Percentiles rank a stretch among this genome's conserved stretches.
Evolutionary conservation across 2,113 vertebrate species (phyloP).

Genomic region (Poeciliopsis prolifica): DNA sequence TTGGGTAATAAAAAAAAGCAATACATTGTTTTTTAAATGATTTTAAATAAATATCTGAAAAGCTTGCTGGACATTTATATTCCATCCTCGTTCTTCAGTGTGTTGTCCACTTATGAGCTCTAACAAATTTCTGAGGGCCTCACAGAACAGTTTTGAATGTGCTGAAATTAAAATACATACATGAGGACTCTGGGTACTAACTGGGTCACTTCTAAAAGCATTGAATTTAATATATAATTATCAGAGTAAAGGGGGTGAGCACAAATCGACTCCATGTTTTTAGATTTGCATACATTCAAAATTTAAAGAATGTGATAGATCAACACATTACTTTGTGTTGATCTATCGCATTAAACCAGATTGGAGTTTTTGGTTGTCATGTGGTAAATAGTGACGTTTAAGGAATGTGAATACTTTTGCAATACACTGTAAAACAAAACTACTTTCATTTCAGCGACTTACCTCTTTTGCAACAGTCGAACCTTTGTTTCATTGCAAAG

Average conservation of each 20-base stretch:
- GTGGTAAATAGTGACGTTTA: not conserved
- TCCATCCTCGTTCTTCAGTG: not conserved
- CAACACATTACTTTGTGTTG: too few relatives aligned
- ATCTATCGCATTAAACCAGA: too few relatives aligned
- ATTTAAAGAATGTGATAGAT: too few relatives aligned
- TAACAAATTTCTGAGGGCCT: not conserved
- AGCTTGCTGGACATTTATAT: not conserved
- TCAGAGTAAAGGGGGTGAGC: too few relatives aligned
- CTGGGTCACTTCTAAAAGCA: too few relatives aligned
- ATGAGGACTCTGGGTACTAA: not conserved
- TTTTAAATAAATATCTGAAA: not conserved
- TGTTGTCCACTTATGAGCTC: not conserved
- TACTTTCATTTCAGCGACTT: not conserved
- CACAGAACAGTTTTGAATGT: not conserved
- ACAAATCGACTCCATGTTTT: too few relatives aligned
- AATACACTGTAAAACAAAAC: not conserved
- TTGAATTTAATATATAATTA: too few relatives aligned
- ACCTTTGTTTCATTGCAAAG: conserved; percentile 63
- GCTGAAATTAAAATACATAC: not conserved
- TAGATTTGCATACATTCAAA: too few relatives aligned
- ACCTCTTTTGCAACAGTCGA: conserved; percentile 38
- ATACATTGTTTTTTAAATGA: too few relatives aligned
- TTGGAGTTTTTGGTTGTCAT: too few relatives aligned
- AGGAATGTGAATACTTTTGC: not conserved
- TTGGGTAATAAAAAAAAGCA: too few relatives aligned